These are phyloP conservation scores for Propithecus perrieri DNA, from an alignment of 2,797 vertebrate species.

Conservation along the genomic window DNA sequence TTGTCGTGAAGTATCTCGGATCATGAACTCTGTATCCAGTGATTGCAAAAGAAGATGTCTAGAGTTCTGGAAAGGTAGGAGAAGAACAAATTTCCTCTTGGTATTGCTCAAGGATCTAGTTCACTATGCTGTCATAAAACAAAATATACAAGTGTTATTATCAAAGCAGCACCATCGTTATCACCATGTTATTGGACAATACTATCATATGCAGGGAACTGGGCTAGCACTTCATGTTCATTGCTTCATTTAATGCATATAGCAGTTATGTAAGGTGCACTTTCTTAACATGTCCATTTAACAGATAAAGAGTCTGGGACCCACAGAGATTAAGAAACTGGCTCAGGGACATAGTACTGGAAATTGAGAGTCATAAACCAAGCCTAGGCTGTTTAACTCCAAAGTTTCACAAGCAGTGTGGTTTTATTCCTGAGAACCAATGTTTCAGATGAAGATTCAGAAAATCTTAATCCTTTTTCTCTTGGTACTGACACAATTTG, in stretches of 20 bases:
- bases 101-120: neutral
- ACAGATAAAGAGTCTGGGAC: neutral
- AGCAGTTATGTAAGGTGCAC: neutral
- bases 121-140: neutral
- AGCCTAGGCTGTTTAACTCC: neutral
- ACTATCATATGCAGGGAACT: neutral
- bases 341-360: neutral
- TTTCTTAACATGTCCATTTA: neutral
- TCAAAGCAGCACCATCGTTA: neutral
- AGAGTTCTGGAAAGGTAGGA: neutral
- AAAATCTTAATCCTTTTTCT: neutral
- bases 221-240: neutral
- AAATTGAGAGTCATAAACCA: neutral
- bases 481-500: neutral
- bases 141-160: neutral
- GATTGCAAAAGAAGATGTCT: neutral
- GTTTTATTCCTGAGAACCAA: neutral
- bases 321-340: neutral
- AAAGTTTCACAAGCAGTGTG: neutral
- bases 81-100: neutral
- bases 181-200: neutral
- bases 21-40: neutral
- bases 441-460: neutral
- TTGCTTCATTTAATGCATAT: neutral
- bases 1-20: neutral